Evolutionary conservation across 2,113 vertebrate species (phyloP).

Genomic region (Pollimyrus isidori): DNA sequence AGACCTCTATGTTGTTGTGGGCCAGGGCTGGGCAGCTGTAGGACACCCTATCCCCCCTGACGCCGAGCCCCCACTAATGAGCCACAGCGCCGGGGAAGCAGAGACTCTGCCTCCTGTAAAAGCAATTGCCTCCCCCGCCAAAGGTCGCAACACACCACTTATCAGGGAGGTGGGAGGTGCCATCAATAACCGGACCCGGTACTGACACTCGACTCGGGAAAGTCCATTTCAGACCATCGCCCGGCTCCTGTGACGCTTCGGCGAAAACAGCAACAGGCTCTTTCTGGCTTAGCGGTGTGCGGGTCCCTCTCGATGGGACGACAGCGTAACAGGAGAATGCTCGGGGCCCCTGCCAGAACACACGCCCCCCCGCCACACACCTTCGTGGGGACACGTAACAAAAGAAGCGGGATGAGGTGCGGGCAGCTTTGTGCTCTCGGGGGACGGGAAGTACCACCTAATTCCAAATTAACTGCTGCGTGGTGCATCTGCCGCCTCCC

Average conservation of each 20-base stretch:
- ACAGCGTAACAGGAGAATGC: background rate
- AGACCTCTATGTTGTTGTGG: background rate
- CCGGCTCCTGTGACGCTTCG: background rate
- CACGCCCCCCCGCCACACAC: too few species aligned
- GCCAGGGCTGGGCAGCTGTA: background rate
- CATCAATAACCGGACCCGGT: constrained; percentile 9
- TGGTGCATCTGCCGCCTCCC: constrained; percentile 11
- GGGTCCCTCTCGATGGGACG: background rate
- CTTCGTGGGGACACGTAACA: background rate
- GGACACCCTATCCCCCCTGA: background rate
- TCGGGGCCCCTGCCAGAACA: background rate
- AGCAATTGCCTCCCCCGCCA: constrained; percentile 3
- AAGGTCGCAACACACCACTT: constrained; percentile 18
- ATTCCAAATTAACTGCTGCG: constrained; percentile 19
- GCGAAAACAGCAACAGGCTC: background rate
- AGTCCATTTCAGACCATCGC: background rate
- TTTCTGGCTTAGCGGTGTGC: background rate
- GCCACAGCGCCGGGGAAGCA: background rate
- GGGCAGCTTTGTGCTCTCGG: background rate
- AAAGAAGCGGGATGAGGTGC: constrained; percentile 7
- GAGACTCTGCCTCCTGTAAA: background rate
- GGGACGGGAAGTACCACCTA: constrained; percentile 15
- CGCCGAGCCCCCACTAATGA: background rate
- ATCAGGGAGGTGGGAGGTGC: background rate
- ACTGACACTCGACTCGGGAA: background rate